Evolutionary conservation across 2,888 invertebrate genomes (phyloP), one percentile per base, ranked within the genome.

Genomic region (Morpho achilles): DNA sequence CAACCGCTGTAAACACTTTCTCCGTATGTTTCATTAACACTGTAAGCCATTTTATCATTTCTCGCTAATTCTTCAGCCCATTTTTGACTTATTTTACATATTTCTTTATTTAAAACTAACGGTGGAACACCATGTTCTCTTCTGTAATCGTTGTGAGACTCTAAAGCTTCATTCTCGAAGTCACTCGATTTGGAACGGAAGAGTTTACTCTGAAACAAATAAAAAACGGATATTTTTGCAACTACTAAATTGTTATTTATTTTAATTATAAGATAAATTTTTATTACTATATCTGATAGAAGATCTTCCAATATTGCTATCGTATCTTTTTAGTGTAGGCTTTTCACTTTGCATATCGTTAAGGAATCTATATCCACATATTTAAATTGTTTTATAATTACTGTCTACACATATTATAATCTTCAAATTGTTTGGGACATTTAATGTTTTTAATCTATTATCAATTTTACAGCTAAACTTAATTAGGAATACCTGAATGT

Each of bases 1-100:
- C 94, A 94, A 61, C 94, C 92, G 58, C 93, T 93, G 74, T 93
- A 95, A 53, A 96, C 91, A 73, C 94, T 95, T 80, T 95, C 95
- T 9, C 94, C 90, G 63, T 93, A 94, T 39, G 89, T 90, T 62
- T 92, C 91, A 64, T 93, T 92, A 0, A 93, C 89, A 45, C 95
- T 92, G 75, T 95, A 95, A 9, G 92, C 88, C 84, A 95, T 92
- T 40, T 87, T 87, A 64, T 94, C 93, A 62, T 91, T 93, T 66
- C 89, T 91, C 0, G 94, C 94, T 41, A 95, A 83, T 47, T 92
- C 92, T 48, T 94, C 92, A 0, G 95, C 95, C 95, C 95, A 95
- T 78, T 94, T 93, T 75, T 94, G 93, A 6, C 94, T 93, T 60
- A 91, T 84, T 70, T 92, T 90, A 70, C 92, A 92, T 40, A 95